Percentiles rank a stretch among this genome's conserved stretches.
Conservation (phyloP, 2,888 invertebrate genomes). For the Quadroppia sp. region DNA sequence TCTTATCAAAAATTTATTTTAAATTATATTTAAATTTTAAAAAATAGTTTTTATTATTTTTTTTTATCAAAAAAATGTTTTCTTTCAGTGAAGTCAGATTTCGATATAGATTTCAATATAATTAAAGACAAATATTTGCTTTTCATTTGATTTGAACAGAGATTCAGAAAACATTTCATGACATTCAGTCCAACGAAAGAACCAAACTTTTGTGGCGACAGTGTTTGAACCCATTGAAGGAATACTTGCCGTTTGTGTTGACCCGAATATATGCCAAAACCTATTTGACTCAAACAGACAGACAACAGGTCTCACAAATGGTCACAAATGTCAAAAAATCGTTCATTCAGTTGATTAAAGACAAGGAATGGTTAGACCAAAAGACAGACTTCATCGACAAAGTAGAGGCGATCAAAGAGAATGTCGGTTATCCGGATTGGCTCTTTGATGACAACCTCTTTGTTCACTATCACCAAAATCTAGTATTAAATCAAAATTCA, state of each 20-base stretch:
- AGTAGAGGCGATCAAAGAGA: constrained; percentile 29
- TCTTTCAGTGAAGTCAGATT: no score
- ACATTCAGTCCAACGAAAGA: constrained; percentile 31
- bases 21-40: no score
- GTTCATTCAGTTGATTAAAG: constrained; percentile 33
- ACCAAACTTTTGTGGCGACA: constrained; percentile 35
- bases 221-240: constrained; percentile 33
- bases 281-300: neutral
- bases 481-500: constrained; percentile 6
- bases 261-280: constrained; percentile 23
- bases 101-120: no score
- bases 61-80: no score
- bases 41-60: neutral
- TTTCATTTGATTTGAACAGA: constrained; percentile 20
- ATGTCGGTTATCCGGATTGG: constrained; percentile 42
- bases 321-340: constrained; percentile 14
- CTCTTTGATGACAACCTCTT: constrained; percentile 37
- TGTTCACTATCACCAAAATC: constrained; percentile 14
- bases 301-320: constrained; percentile 9
- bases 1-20: no score
- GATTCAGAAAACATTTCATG: constrained; percentile 37
- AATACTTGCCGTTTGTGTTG: constrained; percentile 26
- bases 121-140: no score
- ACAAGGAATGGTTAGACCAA: constrained; percentile 35
- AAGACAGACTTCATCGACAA: constrained; percentile 22